A percentile compares a stretch with the other conserved stretches of the same genome.
Conservation (phyloP, 2,113 vertebrate species). For the Trachemys scripta region DNA sequence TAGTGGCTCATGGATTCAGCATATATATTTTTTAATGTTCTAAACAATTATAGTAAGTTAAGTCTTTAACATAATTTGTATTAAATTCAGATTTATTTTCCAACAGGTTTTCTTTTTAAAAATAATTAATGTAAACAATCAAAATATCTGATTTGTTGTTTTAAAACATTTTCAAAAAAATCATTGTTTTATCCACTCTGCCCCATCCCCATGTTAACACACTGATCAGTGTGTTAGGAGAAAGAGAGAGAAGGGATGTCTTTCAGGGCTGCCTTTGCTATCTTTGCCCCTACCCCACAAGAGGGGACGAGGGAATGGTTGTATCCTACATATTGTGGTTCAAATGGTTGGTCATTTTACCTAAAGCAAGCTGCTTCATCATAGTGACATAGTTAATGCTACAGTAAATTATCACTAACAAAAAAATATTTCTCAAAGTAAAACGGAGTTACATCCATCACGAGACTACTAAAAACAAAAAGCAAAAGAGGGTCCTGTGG, state of each 20-base stretch:
- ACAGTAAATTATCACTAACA: neutral
- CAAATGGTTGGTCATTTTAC: neutral
- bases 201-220: neutral
- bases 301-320: neutral
- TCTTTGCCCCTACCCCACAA: neutral
- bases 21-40: too few species aligned
- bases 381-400: accelerated
- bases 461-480: neutral
- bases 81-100: too few species aligned
- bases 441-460: neutral
- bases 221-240: neutral
- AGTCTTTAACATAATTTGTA: too few species aligned
- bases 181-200: too few species aligned
- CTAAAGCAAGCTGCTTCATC: neutral
- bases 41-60: too few species aligned
- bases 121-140: too few species aligned
- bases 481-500: too few species aligned
- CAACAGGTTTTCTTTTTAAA: too few species aligned
- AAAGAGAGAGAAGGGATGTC: neutral
- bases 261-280: accelerated
- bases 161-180: too few species aligned
- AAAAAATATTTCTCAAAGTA: neutral
- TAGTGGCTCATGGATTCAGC: too few species aligned
- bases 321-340: neutral
- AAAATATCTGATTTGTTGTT: too few species aligned